Percentiles rank a stretch among this genome's conserved stretches.
phyloP scores from a whole-genome alignment of 92 coral and sea anemone species.

The Paramuricea clavata region DNA sequence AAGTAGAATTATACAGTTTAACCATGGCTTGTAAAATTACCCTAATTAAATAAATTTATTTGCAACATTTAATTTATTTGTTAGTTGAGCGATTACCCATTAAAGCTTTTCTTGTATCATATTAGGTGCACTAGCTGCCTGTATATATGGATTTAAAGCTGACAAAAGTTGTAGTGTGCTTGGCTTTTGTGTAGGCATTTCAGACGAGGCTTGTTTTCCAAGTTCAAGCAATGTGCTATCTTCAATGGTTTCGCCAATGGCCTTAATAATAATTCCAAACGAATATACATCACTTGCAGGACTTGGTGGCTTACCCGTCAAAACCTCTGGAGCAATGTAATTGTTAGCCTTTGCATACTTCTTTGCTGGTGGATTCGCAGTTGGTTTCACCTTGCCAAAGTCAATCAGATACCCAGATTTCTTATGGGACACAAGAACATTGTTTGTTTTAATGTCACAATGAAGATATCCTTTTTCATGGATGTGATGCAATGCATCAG shows the following conservation, averaged over 20 bases:
- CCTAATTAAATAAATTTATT: no score
- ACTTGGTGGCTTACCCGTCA: no score
- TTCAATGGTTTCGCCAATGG: slow-evolving; percentile 41
- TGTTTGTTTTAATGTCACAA: slow-evolving; percentile 64
- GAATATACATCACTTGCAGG: slow-evolving; percentile 54
- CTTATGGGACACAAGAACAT: slow-evolving; percentile 13
- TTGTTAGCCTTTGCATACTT: slow-evolving; percentile 36
- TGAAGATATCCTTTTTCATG: slow-evolving; percentile 46
- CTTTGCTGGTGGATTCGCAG: slow-evolving; percentile 42
- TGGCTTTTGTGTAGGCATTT: slow-evolving; percentile 8
- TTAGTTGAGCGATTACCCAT: background rate
- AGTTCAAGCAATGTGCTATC: background rate
- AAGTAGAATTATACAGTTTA: background rate
- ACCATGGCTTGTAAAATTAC: no score
- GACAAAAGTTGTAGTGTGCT: slow-evolving; percentile 35
- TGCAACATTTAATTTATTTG: no score
- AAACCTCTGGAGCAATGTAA: no score
- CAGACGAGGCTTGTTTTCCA: slow-evolving; percentile 14
- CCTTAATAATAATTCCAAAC: slow-evolving; percentile 45
- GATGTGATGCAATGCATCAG: no score
- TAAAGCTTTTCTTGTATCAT: no score
- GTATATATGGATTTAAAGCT: background rate
- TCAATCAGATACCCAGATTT: slow-evolving; percentile 52
- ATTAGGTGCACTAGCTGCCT: no score
- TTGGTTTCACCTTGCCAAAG: no score